Evolutionary conservation across 2,888 invertebrate species (phyloP), one percentile per base, ranked within the genome.

Genomic region (Thera obeliscata): DNA sequence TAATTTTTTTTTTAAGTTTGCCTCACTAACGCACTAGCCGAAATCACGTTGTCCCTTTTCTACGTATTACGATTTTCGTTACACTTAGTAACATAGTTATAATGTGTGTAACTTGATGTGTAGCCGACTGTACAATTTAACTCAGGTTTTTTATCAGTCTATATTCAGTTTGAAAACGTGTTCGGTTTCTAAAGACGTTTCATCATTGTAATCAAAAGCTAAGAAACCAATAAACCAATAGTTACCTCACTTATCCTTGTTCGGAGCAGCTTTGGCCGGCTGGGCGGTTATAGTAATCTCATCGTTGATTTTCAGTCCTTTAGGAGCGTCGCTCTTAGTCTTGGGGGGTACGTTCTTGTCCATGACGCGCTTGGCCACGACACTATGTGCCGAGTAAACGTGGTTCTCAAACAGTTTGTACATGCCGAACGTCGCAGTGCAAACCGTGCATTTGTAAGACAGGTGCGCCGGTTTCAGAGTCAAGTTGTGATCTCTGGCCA

Each of bases 381-480:
- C 97, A 85, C 98, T 98, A 83, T 98, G 98, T 33, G 98, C 98
- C 50, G 98, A 97, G 84, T 98, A 98, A 5, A 98, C 98, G 87
- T 98, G 98, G 86, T 97, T 98, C 86, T 98, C 98, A 81, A 98
- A 98, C 82, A 98, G 97, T 90, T 98, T 98, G 94, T 98, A 98
- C 97, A 98, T 98, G 79, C 97, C 97, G 84, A 98, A 98, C 2
- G 98, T 98, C 36, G 98, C 98, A 50, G 98, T 98, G 88, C 98
- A 98, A 41, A 98, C 98, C 9, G 98, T 98, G 90, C 98, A 98
- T 89, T 98, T 98, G 94, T 98, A 98, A 43, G 98, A 98, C 66
- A 98, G 94, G 87, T 98, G 98, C 49, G 98, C 98, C 35, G 98
- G 98, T 85, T 98, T 98, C 75, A 98, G 90, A 48, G 97, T 97